Base-by-base conservation (phyloP, 1,140 invertebrate species). In the Macrobrachium rosenbergii region DNA sequence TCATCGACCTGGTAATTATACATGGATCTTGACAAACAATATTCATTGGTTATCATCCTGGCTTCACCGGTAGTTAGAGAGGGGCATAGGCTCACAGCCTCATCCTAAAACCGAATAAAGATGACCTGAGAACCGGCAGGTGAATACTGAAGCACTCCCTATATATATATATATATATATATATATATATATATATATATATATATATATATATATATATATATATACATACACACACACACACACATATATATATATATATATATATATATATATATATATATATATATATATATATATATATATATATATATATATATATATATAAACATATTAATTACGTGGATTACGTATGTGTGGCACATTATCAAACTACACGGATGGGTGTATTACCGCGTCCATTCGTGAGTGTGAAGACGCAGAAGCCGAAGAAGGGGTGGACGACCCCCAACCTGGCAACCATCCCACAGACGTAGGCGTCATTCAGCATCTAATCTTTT, bases 151-250 rank as follows among this genome's bases (percentile, higher is more conserved):
- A n/a, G n/a, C n/a, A n/a, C n/a, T n/a, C n/a, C n/a, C n/a, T n/a
- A n/a, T n/a, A n/a, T n/a, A n/a, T n/a, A n/a, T n/a, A n/a, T n/a
- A n/a, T n/a, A n/a, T n/a, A n/a, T n/a, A n/a, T n/a, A n/a, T n/a
- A n/a, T n/a, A n/a, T n/a, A n/a, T n/a, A n/a, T n/a, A n/a, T n/a
- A n/a, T n/a, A n/a, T n/a, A n/a, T n/a, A n/a, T n/a, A n/a, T n/a
- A n/a, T n/a, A n/a, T n/a, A n/a, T n/a, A n/a, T n/a, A 67, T 67
- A 67, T 67, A 67, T 67, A 67, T 67, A 67, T 67, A 67, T 67
- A 67, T 67, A 67, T 67, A 67, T 67, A 67, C 63, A 67, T 67
- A 67, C 21, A 67, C 12, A 67, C 14, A 67, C 12, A 67, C 12
- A 67, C 12, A 67, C 12, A 67, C 12, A 67, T 67, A 67, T 67